Conservation (phyloP, 2,888 invertebrate genomes). For the Xanthorhoe designata region DNA sequence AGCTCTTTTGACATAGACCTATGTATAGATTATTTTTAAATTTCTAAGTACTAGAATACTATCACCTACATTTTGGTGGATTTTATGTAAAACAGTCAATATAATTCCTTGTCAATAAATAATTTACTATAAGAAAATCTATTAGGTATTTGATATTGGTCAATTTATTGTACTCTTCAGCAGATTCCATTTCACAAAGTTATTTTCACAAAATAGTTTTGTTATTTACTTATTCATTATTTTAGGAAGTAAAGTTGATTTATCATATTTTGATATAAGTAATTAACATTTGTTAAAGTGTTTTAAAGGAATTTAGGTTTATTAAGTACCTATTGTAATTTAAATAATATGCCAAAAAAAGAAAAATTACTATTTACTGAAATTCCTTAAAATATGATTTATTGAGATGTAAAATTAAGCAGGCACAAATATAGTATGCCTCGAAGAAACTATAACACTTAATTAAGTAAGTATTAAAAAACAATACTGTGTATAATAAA, state of each 20-base stretch:
- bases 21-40: slow-evolving; percentile 33
- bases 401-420: not conserved
- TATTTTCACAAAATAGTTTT: not conserved
- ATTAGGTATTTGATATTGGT: slow-evolving; percentile 58
- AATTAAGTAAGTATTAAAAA: slow-evolving; percentile 30
- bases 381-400: not conserved
- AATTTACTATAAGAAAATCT: slow-evolving; percentile 38
- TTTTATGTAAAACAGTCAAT: slow-evolving; percentile 54
- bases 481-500: slow-evolving; percentile 31
- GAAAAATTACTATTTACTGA: not conserved
- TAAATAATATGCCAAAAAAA: not conserved
- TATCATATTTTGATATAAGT: not conserved
- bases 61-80: slow-evolving; percentile 36
- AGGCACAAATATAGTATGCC: slow-evolving; percentile 11
- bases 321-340: not conserved
- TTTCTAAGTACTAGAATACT: slow-evolving; percentile 42
- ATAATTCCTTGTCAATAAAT: slow-evolving; percentile 50
- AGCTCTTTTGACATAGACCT: slow-evolving; percentile 18
- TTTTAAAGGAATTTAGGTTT: not conserved
- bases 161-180: slow-evolving; percentile 78
- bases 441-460: slow-evolving; percentile 15
- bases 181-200: slow-evolving; percentile 44
- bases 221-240: not conserved
- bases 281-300: not conserved
- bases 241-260: not conserved